Conservation (phyloP, 2,797 vertebrate genomes). For the Myotis planiceps region DNA sequence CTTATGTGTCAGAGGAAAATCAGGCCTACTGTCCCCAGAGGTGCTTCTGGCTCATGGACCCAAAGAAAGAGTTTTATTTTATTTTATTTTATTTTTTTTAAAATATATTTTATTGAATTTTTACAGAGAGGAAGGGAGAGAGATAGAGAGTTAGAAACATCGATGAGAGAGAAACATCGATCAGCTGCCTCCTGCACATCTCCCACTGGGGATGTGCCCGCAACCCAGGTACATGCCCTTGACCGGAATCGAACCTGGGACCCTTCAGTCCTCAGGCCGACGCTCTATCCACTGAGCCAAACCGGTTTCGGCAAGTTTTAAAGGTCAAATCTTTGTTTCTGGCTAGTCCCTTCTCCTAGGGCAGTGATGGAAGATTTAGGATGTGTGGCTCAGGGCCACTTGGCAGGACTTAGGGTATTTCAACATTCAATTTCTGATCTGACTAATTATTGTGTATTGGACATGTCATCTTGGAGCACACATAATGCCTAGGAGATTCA, state of each 20-base stretch:
- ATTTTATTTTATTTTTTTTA: too few species aligned
- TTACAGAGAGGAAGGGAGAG: too few species aligned
- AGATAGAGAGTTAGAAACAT: too few species aligned
- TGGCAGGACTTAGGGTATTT: background rate
- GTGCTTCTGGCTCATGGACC: background rate
- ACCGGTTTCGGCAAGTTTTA: too few species aligned
- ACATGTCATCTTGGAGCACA: conserved; percentile 50
- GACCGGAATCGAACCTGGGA: too few species aligned
- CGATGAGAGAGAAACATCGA: too few species aligned
- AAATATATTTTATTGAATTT: too few species aligned
- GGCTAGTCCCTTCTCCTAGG: background rate
- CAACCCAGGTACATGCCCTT: too few species aligned
- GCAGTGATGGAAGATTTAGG: background rate
- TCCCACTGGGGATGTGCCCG: too few species aligned
- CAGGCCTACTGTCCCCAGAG: background rate
- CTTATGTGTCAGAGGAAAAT: conserved; percentile 6
- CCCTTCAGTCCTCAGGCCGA: too few species aligned
- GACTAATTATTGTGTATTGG: background rate
- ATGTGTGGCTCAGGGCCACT: background rate
- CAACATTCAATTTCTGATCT: background rate
- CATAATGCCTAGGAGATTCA: conserved; percentile 48
- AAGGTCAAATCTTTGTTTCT: conserved; percentile 15
- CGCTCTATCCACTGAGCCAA: too few species aligned
- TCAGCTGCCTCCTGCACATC: too few species aligned
- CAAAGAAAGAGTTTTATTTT: background rate